Conservation (phyloP, 2,113 vertebrate species). For the Catharus fuscescens region DNA sequence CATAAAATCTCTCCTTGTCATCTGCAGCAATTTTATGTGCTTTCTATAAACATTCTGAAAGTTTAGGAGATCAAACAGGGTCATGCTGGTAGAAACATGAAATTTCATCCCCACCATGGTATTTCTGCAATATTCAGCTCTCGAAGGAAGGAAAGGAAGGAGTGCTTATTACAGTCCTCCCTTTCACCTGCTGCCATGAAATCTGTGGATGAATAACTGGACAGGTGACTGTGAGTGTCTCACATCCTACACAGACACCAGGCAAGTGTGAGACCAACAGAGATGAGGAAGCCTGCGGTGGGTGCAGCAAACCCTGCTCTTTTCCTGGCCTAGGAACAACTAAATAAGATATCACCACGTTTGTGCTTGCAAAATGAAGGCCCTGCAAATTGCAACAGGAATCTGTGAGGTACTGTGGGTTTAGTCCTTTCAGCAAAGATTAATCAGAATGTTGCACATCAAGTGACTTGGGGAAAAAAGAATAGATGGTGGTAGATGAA, state of each 20-base stretch:
- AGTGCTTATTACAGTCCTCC: neutral
- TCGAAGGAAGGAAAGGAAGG: neutral
- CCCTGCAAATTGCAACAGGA: neutral
- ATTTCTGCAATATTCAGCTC: neutral
- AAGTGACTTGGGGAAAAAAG: neutral
- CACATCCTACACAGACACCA: rapidly evolving
- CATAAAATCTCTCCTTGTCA: neutral
- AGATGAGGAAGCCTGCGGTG: neutral
- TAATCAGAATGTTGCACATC: neutral
- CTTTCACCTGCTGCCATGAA: neutral
- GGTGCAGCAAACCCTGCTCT: neutral
- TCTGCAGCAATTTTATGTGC: neutral
- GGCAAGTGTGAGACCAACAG: neutral
- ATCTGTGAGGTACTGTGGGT: neutral
- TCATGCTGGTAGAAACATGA: neutral
- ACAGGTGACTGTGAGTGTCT: neutral
- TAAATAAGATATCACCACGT: neutral
- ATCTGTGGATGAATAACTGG: neutral
- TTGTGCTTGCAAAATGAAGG: neutral
- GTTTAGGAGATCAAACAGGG: neutral
- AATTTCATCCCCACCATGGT: neutral
- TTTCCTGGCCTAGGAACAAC: neutral
- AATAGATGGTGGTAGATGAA: neutral
- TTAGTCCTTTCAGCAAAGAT: neutral
- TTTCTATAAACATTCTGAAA: neutral